Percentiles rank a stretch among this genome's conserved stretches.
Conservation (phyloP, 2,888 invertebrate genomes). For the Volucella inflata region DNA sequence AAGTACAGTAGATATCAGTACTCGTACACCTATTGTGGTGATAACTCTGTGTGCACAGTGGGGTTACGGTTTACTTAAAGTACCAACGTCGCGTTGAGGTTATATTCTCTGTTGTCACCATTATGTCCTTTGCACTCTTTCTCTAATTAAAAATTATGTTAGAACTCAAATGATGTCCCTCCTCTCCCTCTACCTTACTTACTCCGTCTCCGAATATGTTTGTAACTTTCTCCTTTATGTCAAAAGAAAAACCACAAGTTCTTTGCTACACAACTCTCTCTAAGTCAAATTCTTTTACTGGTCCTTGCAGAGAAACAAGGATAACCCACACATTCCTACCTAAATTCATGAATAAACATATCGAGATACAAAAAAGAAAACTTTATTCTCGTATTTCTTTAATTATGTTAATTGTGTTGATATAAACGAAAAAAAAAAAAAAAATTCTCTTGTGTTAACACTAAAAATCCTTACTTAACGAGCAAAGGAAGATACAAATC, state of each 20-base stretch:
- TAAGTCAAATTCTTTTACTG: constrained; percentile 26
- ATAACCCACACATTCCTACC: neutral
- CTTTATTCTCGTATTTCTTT: constrained; percentile 25
- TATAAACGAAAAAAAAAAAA: constrained; percentile 2
- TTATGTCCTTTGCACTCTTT: neutral
- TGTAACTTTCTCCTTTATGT: neutral
- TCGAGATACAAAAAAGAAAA: neutral
- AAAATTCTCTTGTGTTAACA: neutral
- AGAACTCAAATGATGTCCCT: constrained; percentile 7
- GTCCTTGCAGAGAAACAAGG: constrained; percentile 3
- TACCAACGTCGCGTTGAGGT: constrained; percentile 7
- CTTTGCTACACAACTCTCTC: constrained; percentile 2
- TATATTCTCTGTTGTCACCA: constrained; percentile 10
- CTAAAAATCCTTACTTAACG: neutral
- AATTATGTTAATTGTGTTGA: constrained; percentile 49
- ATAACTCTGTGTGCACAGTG: constrained; percentile 15
- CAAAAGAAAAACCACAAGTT: constrained; percentile 26
- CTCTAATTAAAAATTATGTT: constrained; percentile 54
- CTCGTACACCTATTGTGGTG: neutral
- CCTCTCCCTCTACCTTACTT: neutral
- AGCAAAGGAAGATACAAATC: neutral
- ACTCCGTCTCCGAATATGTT: neutral
- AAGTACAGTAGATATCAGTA: neutral
- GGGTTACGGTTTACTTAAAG: neutral
- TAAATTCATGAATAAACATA: neutral